phyloP scores from a whole-genome alignment of 2,888 invertebrate species.

The Callyntrura guangdongensis region DNA sequence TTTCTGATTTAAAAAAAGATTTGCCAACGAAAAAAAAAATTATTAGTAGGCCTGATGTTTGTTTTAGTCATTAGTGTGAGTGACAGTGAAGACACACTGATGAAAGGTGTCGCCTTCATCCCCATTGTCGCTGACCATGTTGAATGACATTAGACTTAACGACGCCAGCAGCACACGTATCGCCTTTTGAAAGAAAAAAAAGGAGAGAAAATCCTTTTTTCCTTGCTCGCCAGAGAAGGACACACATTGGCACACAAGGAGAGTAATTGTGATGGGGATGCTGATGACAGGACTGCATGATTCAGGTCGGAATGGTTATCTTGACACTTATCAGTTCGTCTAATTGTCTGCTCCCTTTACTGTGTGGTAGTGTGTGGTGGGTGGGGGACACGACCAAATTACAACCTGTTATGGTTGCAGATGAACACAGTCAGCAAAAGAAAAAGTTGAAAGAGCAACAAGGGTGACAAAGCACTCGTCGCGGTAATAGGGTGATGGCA shows the following conservation, averaged over 20 bases:
- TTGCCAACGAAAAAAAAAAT: too few relatives aligned
- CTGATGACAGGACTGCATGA: slow-evolving; percentile 71
- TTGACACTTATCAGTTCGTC: slow-evolving; percentile 66
- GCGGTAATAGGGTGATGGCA: slow-evolving; percentile 32
- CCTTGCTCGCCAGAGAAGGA: neutral
- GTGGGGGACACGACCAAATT: too few relatives aligned
- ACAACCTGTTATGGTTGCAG: too few relatives aligned
- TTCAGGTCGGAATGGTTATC: slow-evolving; percentile 78
- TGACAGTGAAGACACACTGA: too few relatives aligned
- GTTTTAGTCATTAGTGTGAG: too few relatives aligned
- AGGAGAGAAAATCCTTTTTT: neutral
- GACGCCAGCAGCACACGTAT: slow-evolving; percentile 26
- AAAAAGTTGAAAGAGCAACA: neutral
- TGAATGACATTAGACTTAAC: too few relatives aligned
- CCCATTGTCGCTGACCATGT: neutral
- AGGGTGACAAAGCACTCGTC: too few relatives aligned
- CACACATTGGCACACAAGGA: slow-evolving; percentile 63
- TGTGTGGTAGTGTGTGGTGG: slow-evolving; percentile 1
- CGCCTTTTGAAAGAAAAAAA: neutral
- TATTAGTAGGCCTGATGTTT: too few relatives aligned
- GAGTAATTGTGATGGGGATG: slow-evolving; percentile 75
- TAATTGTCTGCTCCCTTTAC: slow-evolving; percentile 53
- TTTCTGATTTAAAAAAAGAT: neutral
- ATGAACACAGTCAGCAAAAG: neutral
- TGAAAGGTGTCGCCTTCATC: neutral